Conservation (phyloP, 2,888 invertebrate genomes). For the Ophioninae sp. region DNA sequence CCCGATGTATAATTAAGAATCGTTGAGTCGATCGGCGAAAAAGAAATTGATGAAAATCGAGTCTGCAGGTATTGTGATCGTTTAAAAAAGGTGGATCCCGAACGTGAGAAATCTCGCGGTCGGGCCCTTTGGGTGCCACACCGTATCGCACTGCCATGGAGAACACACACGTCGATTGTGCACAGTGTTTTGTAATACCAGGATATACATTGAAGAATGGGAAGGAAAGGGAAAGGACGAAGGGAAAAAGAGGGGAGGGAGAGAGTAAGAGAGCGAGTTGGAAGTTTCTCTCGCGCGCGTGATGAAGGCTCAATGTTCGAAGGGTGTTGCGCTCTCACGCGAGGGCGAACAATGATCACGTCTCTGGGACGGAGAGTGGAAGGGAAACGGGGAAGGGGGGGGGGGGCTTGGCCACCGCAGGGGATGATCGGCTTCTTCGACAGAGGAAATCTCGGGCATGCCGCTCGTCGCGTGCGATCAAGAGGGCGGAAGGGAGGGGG, state of each 20-base stretch:
- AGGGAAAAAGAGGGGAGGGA: background rate
- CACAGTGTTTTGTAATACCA: constrained; percentile 37
- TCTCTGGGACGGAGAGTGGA: constrained; percentile 4
- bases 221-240: background rate
- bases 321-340: constrained; percentile 62
- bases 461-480: constrained; percentile 51
- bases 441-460: constrained; percentile 58
- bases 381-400: too few relatives aligned
- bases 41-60: background rate
- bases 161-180: constrained; percentile 54
- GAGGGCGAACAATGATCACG: constrained; percentile 55
- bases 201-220: constrained; percentile 10
- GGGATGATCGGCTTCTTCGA: constrained; percentile 54
- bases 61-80: constrained; percentile 5
- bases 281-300: constrained; percentile 43
- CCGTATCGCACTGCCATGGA: constrained; percentile 19
- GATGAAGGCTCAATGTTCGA: constrained; percentile 54
- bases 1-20: background rate
- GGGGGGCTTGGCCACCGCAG: constrained; percentile 40
- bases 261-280: constrained; percentile 22
- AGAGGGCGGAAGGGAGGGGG: constrained; percentile 27
- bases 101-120: constrained; percentile 59
- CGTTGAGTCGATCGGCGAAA: background rate
- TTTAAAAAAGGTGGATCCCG: constrained; percentile 17
- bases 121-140: constrained; percentile 38